Evolutionary conservation across 35 echinoderm and acorn worm species (phyloP), one percentile per base, ranked within the genome.

Genomic region (Acanthaster planci): DNA sequence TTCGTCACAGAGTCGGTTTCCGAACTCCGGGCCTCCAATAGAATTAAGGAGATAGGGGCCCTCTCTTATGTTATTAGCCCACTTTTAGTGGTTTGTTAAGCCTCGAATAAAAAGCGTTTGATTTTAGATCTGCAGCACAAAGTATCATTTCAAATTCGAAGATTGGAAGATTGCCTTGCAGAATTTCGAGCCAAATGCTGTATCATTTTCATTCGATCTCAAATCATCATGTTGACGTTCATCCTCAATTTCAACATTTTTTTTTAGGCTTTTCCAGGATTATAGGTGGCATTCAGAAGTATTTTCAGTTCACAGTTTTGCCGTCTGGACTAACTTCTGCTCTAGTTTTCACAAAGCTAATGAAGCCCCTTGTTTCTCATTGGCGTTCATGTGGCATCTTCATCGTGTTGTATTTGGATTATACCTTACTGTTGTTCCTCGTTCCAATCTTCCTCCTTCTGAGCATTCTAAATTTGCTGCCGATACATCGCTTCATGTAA

Each of bases 221-320:
- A 80, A 80, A 39, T 80, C 77, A 79, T 23, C 81, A 83, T 57
- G 47, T 83, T 17, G 81, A 83, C 1, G 58, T 83, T 58, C 5
- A 52, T 51, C 81, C 42, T 32, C 38, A 57, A 10, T 51, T 14
- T 37, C 17, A 22, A 0, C 54, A 55, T 17, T 83, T 57, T 60
- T 38, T 83, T n/a, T n/a, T n/a, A 19, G 44, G 81, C 8, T 83
- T 83, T 56, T 22, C 81, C 22, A 56, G 81, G 81, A 1, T 29
- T 0, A 57, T 83, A n/a, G 81, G 58, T 2, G 81, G 81, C 7
- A 53, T 57, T 9, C 39, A 31, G 22, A 57, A 18, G 52, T 83
- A 57, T 83, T 83, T 83, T 37, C 23, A 23, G 8, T 83, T 83
- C 40, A 32, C n/a, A n/a, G 81, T 60, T 26, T 55, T 82, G 50